A percentile compares a stretch with the other conserved stretches of the same genome.
Conservation (phyloP, 2,797 vertebrate species). For the Myiothlypis coronata region DNA sequence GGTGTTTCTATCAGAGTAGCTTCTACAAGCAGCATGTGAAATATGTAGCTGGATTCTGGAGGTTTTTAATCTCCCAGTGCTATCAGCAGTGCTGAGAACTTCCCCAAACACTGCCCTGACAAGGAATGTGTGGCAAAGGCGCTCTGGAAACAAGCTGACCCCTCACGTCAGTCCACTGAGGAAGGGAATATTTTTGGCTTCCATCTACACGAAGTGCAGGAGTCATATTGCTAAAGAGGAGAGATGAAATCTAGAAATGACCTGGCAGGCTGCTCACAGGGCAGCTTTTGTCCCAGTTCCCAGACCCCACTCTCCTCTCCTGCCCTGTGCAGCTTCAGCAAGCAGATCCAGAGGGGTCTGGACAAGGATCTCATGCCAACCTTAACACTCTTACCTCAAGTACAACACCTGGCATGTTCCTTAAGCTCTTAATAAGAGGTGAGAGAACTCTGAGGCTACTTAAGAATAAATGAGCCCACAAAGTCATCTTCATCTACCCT, state of each 20-base stretch:
- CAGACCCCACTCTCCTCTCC: not conserved
- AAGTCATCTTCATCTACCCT: not conserved
- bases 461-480: not conserved
- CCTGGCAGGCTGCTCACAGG: not conserved
- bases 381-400: constrained; percentile 38
- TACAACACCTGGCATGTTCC: not conserved
- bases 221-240: constrained; percentile 12
- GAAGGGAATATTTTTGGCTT: constrained; percentile 34
- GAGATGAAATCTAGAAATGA: constrained; percentile 36
- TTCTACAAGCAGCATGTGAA: not conserved
- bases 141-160: constrained; percentile 2
- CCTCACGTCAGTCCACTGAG: not conserved
- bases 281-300: not conserved
- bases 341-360: not conserved
- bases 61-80: not conserved
- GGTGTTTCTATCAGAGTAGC: not conserved
- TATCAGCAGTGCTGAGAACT: not conserved
- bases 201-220: not conserved
- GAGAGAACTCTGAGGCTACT: not conserved
- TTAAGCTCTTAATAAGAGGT: constrained; percentile 35
- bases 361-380: not conserved
- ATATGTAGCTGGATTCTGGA: not conserved
- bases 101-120: not conserved
- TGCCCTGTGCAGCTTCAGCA: not conserved
- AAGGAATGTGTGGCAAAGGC: not conserved